These are phyloP conservation scores for Agrenia bidenticulata DNA, from an alignment of 2,888 invertebrate species.

Conservation along the genomic window DNA sequence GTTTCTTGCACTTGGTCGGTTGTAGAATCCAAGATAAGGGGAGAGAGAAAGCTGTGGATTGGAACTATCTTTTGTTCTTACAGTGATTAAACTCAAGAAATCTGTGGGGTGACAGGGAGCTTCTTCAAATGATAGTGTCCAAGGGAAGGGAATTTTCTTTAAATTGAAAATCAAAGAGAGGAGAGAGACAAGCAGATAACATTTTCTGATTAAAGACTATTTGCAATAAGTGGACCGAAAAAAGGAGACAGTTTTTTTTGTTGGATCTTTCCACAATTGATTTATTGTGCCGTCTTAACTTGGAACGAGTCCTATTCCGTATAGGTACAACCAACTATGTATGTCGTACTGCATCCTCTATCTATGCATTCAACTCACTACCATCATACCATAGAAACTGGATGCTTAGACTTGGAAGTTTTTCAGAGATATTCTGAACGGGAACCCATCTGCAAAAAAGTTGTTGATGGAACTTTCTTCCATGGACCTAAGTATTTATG, in stretches of 20 bases:
- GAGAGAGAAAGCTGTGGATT: no score
- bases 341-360: no score
- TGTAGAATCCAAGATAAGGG: neutral
- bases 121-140: constrained; percentile 10
- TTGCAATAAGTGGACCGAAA: constrained; percentile 49
- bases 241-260: constrained; percentile 41
- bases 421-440: neutral
- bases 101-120: constrained; percentile 19
- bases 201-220: constrained; percentile 48
- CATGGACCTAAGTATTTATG: constrained; percentile 3
- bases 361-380: no score
- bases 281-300: constrained; percentile 36
- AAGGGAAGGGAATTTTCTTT: constrained; percentile 15
- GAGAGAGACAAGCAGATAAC: constrained; percentile 34
- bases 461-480: constrained; percentile 4
- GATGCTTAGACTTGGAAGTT: neutral
- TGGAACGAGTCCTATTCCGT: neutral
- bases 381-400: neutral
- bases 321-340: no score
- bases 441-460: constrained; percentile 19
- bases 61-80: constrained; percentile 11
- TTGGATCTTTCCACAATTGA: constrained; percentile 41
- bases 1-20: neutral
- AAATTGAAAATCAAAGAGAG: constrained; percentile 27
- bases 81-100: constrained; percentile 20